A percentile compares a stretch with the other conserved stretches of the same genome.
These are phyloP conservation scores for Octodon degus DNA, from an alignment of 2,113 vertebrate species.

Conservation along the genomic window DNA sequence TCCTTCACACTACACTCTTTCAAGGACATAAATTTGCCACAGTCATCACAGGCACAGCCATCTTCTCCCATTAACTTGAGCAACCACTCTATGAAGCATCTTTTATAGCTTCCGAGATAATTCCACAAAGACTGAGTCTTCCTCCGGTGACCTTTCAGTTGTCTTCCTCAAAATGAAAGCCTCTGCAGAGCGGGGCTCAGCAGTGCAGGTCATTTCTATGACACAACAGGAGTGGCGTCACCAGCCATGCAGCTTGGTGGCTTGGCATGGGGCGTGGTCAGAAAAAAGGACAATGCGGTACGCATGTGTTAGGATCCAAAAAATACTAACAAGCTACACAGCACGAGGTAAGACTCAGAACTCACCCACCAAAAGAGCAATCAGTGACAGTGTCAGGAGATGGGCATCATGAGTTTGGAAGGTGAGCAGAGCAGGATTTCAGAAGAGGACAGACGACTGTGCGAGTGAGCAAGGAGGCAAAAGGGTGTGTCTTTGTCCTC, in stretches of 20 bases:
- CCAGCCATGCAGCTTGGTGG: background rate
- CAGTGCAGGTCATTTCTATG: background rate
- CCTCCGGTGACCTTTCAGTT: background rate
- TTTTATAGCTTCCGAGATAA: background rate
- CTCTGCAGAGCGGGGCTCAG: background rate
- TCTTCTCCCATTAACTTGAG: background rate
- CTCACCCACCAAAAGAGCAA: background rate
- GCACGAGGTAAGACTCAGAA: background rate
- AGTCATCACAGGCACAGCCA: background rate
- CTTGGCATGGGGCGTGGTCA: background rate
- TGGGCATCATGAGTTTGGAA: background rate
- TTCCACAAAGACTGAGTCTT: background rate
- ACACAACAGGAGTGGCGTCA: background rate
- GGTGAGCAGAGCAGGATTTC: background rate
- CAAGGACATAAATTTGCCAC: background rate
- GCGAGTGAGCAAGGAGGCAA: background rate
- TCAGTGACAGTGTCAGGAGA: background rate
- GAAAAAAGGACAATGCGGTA: background rate
- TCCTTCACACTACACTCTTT: background rate
- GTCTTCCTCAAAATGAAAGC: background rate
- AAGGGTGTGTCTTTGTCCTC: background rate
- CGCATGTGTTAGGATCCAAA: background rate
- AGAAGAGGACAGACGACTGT: background rate
- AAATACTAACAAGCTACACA: background rate
- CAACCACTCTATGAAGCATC: background rate